phyloP scores from a whole-genome alignment of 2,888 invertebrate genomes.

The Hydriomena furcata region DNA sequence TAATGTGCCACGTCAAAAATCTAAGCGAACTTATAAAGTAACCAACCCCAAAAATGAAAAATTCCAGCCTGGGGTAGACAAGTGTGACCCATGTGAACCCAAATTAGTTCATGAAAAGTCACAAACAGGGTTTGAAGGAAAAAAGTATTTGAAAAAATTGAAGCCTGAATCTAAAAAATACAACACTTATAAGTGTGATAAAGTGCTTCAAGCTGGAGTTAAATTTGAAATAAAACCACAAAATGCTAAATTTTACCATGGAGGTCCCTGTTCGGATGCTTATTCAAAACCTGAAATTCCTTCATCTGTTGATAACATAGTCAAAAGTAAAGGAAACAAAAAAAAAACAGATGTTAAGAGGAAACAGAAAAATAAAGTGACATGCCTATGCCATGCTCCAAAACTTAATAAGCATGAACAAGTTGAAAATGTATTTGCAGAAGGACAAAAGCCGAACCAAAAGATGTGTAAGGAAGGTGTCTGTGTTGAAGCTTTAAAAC shows the following conservation, averaged over 20 bases:
- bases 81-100: not conserved
- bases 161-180: not conserved
- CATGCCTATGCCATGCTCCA: constrained; percentile 1
- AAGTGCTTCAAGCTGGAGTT: not conserved
- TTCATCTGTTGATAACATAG: no score
- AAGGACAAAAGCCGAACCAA: constrained; percentile 1
- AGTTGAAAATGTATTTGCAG: constrained; percentile 12
- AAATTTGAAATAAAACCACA: constrained; percentile 6
- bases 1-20: not conserved
- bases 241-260: not conserved
- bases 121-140: no score
- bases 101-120: no score
- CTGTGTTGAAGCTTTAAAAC: constrained; percentile 25
- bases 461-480: constrained; percentile 18
- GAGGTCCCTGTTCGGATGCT: not conserved
- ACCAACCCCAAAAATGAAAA: not conserved
- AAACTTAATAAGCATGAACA: not conserved
- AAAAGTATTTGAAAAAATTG: not conserved
- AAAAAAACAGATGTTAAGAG: not conserved
- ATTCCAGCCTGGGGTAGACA: not conserved
- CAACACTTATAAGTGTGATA: not conserved
- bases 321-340: not conserved
- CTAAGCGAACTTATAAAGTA: not conserved
- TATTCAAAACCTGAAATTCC: not conserved
- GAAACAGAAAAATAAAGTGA: constrained; percentile 12